A percentile compares a stretch with the other conserved stretches of the same genome.
Conservation (phyloP, 37 sponge, comb jelly and placozoan genomes). For the Petrosia ficiformis region DNA sequence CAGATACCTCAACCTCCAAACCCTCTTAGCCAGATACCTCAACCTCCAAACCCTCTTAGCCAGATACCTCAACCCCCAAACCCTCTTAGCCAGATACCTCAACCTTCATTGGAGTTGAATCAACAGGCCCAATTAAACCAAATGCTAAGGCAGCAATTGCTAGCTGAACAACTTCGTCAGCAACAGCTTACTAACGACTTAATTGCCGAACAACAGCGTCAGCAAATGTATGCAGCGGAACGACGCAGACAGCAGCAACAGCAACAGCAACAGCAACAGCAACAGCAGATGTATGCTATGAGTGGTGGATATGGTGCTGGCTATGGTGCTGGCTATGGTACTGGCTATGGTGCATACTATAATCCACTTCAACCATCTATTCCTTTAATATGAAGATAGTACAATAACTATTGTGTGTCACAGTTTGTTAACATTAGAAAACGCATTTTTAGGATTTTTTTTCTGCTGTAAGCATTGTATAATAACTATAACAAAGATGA, state of each 20-base stretch:
- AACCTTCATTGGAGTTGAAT: conserved; percentile 4
- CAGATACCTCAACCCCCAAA: neutral
- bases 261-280: conserved; percentile 41
- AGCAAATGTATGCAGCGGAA: conserved; percentile 5
- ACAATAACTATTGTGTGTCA: too few species aligned
- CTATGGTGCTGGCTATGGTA: neutral
- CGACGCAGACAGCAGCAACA: conserved; percentile 24
- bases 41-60: neutral
- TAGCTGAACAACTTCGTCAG: conserved; percentile 21
- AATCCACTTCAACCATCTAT: neutral
- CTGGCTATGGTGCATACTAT: neutral
- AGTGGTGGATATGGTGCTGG: neutral
- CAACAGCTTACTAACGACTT: conserved; percentile 37
- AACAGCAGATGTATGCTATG: neutral
- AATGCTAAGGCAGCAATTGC: conserved; percentile 17
- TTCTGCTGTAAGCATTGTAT: too few species aligned
- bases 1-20: neutral
- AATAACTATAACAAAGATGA: too few species aligned
- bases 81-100: conserved; percentile 7
- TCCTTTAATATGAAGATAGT: neutral
- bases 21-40: neutral
- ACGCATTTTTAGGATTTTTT: too few species aligned
- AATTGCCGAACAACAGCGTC: conserved; percentile 47
- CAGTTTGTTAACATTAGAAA: too few species aligned
- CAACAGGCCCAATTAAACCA: conserved; percentile 10